Evolutionary conservation across 2,888 invertebrate genomes (phyloP).

Genomic region (Parnassius mnemosyne): DNA sequence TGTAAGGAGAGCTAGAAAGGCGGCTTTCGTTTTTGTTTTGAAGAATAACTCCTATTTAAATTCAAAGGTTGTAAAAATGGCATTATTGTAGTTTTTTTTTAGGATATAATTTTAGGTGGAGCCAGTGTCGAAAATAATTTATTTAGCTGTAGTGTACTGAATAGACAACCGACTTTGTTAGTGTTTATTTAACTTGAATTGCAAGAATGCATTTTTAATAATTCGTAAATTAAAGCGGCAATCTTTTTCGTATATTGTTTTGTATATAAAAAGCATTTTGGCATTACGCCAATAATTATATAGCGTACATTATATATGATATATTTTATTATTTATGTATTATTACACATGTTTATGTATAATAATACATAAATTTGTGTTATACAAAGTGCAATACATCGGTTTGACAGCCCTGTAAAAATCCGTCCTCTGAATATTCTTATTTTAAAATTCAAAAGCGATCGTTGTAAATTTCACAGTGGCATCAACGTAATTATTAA

Average conservation of each 20-base stretch:
- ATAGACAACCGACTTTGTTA: background rate
- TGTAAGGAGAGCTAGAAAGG: background rate
- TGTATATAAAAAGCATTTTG: constrained; percentile 5
- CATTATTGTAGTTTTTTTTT: constrained; percentile 1
- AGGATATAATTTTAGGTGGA: background rate
- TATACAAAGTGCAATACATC: background rate
- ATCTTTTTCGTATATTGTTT: background rate
- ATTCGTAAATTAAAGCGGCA: background rate
- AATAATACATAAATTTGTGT: background rate
- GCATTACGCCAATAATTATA: background rate
- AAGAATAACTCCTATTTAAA: too few relatives aligned
- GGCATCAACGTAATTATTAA: too few relatives aligned
- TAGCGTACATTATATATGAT: background rate
- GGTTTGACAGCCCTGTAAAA: background rate
- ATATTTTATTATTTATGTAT: too few relatives aligned
- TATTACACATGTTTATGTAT: background rate
- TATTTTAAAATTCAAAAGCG: too few relatives aligned
- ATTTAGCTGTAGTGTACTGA: constrained; percentile 3
- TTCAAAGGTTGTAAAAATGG: too few relatives aligned
- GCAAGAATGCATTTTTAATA: constrained; percentile 3
- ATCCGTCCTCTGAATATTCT: too few relatives aligned
- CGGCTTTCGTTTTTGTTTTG: too few relatives aligned
- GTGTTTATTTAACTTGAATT: background rate
- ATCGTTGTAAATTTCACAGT: too few relatives aligned
- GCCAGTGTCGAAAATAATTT: constrained; percentile 21